Base-by-base conservation (phyloP, 2,113 vertebrate species). In the Nettapus auritus region DNA sequence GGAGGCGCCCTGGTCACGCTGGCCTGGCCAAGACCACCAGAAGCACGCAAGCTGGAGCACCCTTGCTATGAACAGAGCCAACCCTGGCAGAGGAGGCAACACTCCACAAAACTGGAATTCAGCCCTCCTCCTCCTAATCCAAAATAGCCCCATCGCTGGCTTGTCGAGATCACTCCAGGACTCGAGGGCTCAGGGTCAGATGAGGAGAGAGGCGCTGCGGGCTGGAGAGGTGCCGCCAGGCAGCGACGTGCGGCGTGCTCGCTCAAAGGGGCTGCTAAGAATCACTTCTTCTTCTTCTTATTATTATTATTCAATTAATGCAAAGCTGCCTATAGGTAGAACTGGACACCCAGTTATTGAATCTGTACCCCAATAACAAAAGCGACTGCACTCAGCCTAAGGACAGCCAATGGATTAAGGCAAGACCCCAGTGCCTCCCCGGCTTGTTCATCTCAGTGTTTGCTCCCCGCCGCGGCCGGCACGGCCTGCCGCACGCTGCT, bases 171-270 rank as follows among this genome's bases (percentile, higher is more conserved):
- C 29, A 3, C 52, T 53, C 31, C 81, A 82, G 79, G 79, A 34
- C 40, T 21, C 36, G 5, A 15, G 28, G 59, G 62, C 59, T 60
- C n/a, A 6, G 52, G 91, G 91, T 95, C 91, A 95, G 71, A 44
- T 3, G 5, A 91, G 87, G 87, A 71, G 59, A 94, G 33, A 17
- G 64, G 48, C 73, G 26, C 2, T 0, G 0, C 1, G 56, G 69
- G 28, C 23, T 50, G 38, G 38, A 66, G 56, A 33, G 15, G 50
- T 19, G 42, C 82, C 33, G 38, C 3, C 23, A 69, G 74, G 64
- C 44, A 66, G 82, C 34, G 23, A 40, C 0, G 0, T 0, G 12
- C 33, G 13, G 55, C 0, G 0, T 1, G 16, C 10, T 25, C 22
- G 64, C 25, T 10, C 18, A 28, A 28, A 67, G 33, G 16, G 13